Evolutionary conservation across 2,888 invertebrate genomes (phyloP).

Genomic region (Adineta ricciae): DNA sequence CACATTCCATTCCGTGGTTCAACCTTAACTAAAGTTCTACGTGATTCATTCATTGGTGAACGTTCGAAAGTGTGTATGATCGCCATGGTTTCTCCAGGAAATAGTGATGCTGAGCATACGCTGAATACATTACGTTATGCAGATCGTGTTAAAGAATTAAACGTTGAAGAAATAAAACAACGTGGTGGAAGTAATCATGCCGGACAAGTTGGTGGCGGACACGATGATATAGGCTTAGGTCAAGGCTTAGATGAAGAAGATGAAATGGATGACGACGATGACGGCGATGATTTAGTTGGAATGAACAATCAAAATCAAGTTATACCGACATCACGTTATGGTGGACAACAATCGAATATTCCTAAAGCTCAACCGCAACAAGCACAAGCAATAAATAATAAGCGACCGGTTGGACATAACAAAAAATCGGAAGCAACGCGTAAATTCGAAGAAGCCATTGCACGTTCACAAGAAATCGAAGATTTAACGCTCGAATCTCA

Average conservation of each 20-base stretch:
- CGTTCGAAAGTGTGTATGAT: constrained; percentile 98
- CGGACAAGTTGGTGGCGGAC: not conserved
- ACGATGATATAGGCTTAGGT: constrained; percentile 22
- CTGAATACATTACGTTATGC: constrained; percentile 93
- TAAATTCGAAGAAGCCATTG: constrained; percentile 31
- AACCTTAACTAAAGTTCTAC: constrained; percentile 84
- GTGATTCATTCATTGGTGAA: constrained; percentile 94
- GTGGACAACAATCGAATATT: constrained; percentile 2
- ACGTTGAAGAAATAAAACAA: constrained; percentile 25
- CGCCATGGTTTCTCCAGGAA: constrained; percentile 95
- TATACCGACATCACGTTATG: not conserved
- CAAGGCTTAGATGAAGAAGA: constrained; percentile 28
- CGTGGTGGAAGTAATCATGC: constrained; percentile 13
- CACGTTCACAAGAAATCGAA: constrained; percentile 32
- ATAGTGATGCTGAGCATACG: constrained; percentile 91
- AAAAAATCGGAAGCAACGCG: not conserved
- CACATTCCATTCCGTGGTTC: constrained; percentile 94
- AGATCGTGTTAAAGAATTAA: constrained; percentile 55
- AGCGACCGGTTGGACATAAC: not conserved
- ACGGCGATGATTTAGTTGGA: constrained; percentile 20
- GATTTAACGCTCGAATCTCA: constrained; percentile 31
- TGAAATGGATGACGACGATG: constrained; percentile 25
- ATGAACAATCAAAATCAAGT: not conserved
- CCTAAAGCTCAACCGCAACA: not conserved
- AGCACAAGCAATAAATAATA: not conserved